Base-by-base conservation (phyloP, 2,888 invertebrate species). In the Julus scanicus region DNA sequence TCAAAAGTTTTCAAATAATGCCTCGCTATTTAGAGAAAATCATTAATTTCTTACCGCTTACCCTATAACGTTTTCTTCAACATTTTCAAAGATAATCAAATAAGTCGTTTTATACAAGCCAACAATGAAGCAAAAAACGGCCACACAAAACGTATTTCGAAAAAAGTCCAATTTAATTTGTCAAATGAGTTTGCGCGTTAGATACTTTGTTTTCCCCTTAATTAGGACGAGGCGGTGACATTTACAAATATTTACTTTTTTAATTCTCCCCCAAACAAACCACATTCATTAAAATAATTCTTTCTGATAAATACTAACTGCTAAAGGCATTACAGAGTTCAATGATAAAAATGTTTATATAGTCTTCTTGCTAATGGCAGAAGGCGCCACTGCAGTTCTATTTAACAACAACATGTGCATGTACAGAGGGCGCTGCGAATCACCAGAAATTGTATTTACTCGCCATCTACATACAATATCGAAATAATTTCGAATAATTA, bases 251-350 rank as follows among this genome's bases (percentile, higher is more conserved):
- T 57, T 57, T 57, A 57, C 5, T 57, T 57, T 57, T 57, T n/a
- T n/a, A 57, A 6, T 17, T 5, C n/a, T n/a, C 57, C 11, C 53
- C 53, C 9, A 53, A 53, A 53, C 53, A 53, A 53, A 17, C 53
- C 53, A 57, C n/a, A 57, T 57, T 57, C 57, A 57, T 57, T 57
- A 57, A 57, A 53, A 53, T 53, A 53, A 53, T 53, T 53, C 15
- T 17, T 53, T 15, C 53, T 53, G 9, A 53, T 53, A 13, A 53
- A 9, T 13, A 3, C 29, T 29, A 29, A 1, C 9, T 48, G 48
- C 48, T 48, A 48, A 48, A 48, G 13, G 48, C 48, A 6, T 48
- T 48, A 1, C 48, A 6, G 48, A 48, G 48, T 48, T 48, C n/a
- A n/a, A n/a, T n/a, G n/a, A n/a, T n/a, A n/a, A n/a, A n/a, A n/a